Base-by-base conservation (phyloP, 1,140 invertebrate genomes). In the Paramacrobiotus metropolitanus region DNA sequence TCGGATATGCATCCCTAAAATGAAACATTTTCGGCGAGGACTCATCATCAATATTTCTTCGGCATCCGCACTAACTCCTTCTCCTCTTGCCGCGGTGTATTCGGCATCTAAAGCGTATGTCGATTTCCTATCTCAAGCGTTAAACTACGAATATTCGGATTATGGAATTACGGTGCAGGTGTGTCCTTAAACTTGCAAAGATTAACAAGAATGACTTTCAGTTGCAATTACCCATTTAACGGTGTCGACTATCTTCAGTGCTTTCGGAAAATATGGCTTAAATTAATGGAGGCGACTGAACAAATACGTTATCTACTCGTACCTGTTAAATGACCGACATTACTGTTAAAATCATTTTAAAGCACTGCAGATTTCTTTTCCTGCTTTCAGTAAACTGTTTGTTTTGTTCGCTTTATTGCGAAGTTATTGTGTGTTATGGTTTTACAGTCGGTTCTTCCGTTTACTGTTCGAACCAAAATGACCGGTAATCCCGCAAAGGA, bases 1-100 rank as follows among this genome's bases (percentile, higher is more conserved):
- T 21, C 78, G 80, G 31, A 75, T 94, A 0, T 79, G 92, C 0
- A 73, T 97, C 66, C 90, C 92, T 0, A 79, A 77, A n/a, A 96
- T 98, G 93, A 80, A 85, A 45, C 78, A 85, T 65, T 78, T 83
- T 59, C 79, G 80, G 30, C 81, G 81, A 64, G 94, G 93, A 15
- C 80, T 93, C 0, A 78, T 98, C 30, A 83, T 98, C 48, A 97
- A 97, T 71, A 76, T 97, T 31, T 84, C 89, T 1, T 97, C 92
- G 15, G 81, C 82, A 0, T 79, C 86, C 0, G 85, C 83, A 1
- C 72, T 80, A 1, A 81, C 84, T 64, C 87, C 88, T 0, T 81
- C 81, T 63, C 87, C 90, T 2, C 75, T 95, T 40, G 75, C 94
- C 1, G 80, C 83, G 18, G 80, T 93, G 0, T 97, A 97, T 67